Percentiles rank a stretch among this genome's conserved stretches.
phyloP scores from a whole-genome alignment of 2,113 vertebrate genomes.

The Vidua macroura region DNA sequence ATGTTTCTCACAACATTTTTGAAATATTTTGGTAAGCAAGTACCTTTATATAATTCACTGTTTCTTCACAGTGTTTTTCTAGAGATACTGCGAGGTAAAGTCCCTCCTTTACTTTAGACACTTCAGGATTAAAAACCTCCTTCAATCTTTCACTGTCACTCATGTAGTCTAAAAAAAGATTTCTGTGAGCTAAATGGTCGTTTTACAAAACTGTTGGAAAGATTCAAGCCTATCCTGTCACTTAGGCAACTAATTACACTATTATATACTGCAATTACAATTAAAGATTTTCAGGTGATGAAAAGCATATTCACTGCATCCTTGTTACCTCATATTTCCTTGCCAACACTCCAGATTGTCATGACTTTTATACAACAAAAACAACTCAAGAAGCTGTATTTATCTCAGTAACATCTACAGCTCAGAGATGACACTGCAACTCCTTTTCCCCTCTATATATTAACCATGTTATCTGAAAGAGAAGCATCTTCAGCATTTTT shows the following conservation, averaged over 20 bases:
- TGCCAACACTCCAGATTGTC: slow-evolving; percentile 62
- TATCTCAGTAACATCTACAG: slow-evolving; percentile 45
- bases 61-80: not conserved
- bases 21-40: not conserved
- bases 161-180: slow-evolving; percentile 26
- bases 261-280: slow-evolving; percentile 78
- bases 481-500: not conserved
- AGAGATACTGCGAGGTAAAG: not conserved
- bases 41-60: not conserved
- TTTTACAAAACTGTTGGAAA: slow-evolving; percentile 53
- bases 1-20: not conserved
- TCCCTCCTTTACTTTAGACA: not conserved
- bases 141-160: not conserved
- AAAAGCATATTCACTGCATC: slow-evolving; percentile 67
- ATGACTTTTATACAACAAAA: slow-evolving; percentile 73
- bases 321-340: slow-evolving; percentile 74
- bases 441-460: not conserved
- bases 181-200: slow-evolving; percentile 41
- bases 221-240: slow-evolving; percentile 69
- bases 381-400: slow-evolving; percentile 61
- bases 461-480: slow-evolving; percentile 23
- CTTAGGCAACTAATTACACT: slow-evolving; percentile 75
- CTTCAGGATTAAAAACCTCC: not conserved
- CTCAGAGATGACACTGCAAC: not conserved
- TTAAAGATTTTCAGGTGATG: slow-evolving; percentile 78